phyloP scores from a whole-genome alignment of 2,888 invertebrate genomes.

The Drosophila ezoana region DNA sequence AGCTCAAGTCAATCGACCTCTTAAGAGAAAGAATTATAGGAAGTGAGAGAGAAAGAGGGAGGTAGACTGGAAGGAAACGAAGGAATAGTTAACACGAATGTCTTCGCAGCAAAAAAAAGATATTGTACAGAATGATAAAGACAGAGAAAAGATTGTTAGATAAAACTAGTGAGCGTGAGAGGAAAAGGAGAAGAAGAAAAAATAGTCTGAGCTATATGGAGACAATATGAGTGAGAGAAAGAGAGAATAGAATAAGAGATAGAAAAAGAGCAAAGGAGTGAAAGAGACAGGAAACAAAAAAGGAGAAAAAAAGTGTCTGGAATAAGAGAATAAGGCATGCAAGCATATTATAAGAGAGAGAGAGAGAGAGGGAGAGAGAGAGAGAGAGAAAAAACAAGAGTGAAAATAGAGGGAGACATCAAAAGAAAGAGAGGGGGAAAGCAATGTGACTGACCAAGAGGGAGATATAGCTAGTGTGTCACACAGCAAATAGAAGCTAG shows the following conservation, averaged over 20 bases:
- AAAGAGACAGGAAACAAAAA: neutral
- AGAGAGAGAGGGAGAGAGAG: no score
- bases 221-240: neutral
- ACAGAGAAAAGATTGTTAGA: neutral
- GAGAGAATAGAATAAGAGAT: neutral
- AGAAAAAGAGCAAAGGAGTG: neutral
- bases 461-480: no score
- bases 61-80: neutral
- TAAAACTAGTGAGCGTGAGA: neutral
- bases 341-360: no score
- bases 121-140: neutral
- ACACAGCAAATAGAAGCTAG: neutral
- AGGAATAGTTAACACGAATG: no score
- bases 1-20: no score
- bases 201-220: no score
- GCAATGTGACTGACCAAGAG: no score
- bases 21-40: neutral
- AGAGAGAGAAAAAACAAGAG: no score
- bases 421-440: no score
- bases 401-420: neutral
- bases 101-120: neutral
- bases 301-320: no score
- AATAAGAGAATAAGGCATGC: no score
- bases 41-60: neutral
- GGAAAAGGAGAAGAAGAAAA: neutral